phyloP scores from a whole-genome alignment of 2,888 invertebrate genomes.

The Drosophila anomalata region DNA sequence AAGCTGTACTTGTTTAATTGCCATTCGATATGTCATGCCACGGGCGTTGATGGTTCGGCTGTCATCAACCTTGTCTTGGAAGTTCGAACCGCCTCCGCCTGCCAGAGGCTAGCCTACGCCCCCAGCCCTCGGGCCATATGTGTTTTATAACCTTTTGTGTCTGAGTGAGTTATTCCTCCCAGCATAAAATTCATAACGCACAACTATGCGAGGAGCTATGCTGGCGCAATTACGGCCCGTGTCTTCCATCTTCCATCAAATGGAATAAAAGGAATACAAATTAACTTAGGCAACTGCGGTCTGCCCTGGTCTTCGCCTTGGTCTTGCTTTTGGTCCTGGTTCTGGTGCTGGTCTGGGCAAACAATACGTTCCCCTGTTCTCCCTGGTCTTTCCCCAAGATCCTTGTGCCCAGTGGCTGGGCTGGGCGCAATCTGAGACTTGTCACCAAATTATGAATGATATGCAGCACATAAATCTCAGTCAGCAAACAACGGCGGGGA shows the following conservation, averaged over 20 bases:
- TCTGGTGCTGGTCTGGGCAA: conserved; percentile 11
- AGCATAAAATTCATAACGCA: conserved; percentile 69
- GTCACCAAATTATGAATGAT: conserved; percentile 79
- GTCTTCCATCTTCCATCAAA: conserved; percentile 56
- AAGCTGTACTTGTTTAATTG: conserved; percentile 60
- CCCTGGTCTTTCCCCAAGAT: neutral
- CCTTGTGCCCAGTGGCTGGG: conserved; percentile 7
- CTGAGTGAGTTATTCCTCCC: conserved; percentile 65
- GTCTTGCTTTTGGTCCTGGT: conserved; percentile 3
- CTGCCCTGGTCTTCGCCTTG: conserved; percentile 21
- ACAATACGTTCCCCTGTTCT: conserved; percentile 28
- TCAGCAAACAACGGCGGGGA: conserved; percentile 65
- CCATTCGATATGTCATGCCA: conserved; percentile 64
- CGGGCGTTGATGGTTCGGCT: conserved; percentile 38
- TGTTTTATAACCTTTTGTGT: conserved; percentile 72
- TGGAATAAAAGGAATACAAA: conserved; percentile 72
- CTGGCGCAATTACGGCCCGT: conserved; percentile 29
- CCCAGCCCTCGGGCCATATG: conserved; percentile 30
- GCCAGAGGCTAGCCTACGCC: conserved; percentile 2
- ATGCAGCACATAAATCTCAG: conserved; percentile 76
- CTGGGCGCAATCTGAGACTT: conserved; percentile 70
- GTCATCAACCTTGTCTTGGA: conserved; percentile 65
- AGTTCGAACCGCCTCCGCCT: conserved; percentile 13
- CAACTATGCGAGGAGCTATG: conserved; percentile 26
- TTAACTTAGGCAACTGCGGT: conserved; percentile 66